Evolutionary conservation across 2,888 invertebrate genomes (phyloP).

Genomic region (Eilema sororculum): DNA sequence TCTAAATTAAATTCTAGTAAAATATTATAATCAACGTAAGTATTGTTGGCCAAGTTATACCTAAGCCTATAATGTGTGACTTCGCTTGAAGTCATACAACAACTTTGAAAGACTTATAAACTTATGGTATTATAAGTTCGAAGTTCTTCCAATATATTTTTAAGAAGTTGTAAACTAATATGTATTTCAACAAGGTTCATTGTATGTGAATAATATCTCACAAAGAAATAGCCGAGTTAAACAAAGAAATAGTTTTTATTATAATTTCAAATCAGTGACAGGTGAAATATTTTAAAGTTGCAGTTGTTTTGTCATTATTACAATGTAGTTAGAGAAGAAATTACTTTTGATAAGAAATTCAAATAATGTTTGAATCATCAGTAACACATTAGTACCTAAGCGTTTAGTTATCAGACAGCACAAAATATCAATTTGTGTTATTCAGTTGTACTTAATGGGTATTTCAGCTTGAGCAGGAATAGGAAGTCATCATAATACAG

Average conservation of each 20-base stretch:
- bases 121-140: not conserved
- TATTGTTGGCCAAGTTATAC: constrained; percentile 8
- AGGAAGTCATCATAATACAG: not conserved
- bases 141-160: constrained; percentile 8
- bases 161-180: constrained; percentile 11
- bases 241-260: no score
- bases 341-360: not conserved
- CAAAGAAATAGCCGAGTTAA: no score
- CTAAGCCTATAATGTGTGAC: constrained; percentile 15
- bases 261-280: no score
- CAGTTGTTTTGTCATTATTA: not conserved
- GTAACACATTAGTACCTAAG: constrained; percentile 13
- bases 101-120: constrained; percentile 17
- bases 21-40: constrained; percentile 2
- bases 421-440: constrained; percentile 8
- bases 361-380: constrained; percentile 10
- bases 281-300: not conserved
- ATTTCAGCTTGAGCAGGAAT: not conserved
- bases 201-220: not conserved
- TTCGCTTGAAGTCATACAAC: constrained; percentile 7
- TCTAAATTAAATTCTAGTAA: no score
- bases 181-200: not conserved
- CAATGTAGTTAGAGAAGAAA: not conserved
- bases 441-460: constrained; percentile 9
- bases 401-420: constrained; percentile 4